Percentiles rank a stretch among this genome's conserved stretches.
These are phyloP conservation scores for Aelia acuminata DNA, from an alignment of 2,888 invertebrate genomes.

Conservation along the genomic window DNA sequence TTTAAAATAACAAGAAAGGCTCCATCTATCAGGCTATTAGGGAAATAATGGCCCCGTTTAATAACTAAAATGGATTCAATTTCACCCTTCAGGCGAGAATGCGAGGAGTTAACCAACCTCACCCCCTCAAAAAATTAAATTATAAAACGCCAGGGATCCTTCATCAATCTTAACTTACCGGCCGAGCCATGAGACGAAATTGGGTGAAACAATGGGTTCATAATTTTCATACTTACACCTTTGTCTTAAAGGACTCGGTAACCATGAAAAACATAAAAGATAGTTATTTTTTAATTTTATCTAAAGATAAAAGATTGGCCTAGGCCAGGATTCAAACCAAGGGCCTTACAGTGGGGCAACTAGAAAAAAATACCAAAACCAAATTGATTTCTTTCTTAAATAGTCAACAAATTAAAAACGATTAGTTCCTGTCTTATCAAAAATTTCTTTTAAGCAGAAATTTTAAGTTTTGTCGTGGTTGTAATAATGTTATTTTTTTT, in stretches of 20 bases:
- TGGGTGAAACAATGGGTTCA: background rate
- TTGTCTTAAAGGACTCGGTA: background rate
- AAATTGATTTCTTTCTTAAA: too few species aligned
- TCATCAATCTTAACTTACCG: slow-evolving; percentile 40
- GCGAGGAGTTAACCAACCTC: background rate
- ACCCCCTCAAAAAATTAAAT: slow-evolving; percentile 2
- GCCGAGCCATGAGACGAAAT: background rate
- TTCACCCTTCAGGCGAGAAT: background rate
- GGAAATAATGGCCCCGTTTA: slow-evolving; percentile 30
- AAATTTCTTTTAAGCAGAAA: too few species aligned
- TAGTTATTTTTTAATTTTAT: too few species aligned
- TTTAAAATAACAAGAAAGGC: slow-evolving; percentile 38
- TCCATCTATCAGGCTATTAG: slow-evolving; percentile 40
- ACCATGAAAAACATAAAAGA: too few species aligned
- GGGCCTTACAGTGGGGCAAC: too few species aligned
- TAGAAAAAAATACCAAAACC: too few species aligned
- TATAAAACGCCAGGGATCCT: slow-evolving; percentile 7
- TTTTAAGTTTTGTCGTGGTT: too few species aligned
- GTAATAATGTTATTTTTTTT: too few species aligned
- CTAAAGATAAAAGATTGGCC: too few species aligned
- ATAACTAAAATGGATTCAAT: slow-evolving; percentile 11
- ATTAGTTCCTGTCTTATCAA: too few species aligned
- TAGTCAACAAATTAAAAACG: too few species aligned
- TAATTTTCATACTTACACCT: background rate
- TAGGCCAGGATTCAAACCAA: too few species aligned